Conservation (phyloP, 2,888 invertebrate species). For the Oeneis ivallda region DNA sequence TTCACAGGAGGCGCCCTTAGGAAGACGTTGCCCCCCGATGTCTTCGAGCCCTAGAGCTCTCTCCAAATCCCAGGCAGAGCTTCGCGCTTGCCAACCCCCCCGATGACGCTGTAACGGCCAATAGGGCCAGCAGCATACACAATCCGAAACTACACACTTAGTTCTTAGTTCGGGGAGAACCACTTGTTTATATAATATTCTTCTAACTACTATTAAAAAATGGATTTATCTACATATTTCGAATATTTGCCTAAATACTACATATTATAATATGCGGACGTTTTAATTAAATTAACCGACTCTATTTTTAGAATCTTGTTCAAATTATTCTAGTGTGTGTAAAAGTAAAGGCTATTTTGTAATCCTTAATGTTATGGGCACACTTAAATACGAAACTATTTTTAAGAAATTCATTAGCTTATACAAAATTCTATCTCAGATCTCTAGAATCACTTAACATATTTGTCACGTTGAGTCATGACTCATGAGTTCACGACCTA, state of each 20-base stretch:
- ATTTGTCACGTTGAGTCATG: constrained; percentile 24
- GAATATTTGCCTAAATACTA: neutral
- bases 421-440: neutral
- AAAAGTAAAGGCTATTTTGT: neutral
- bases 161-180: no score
- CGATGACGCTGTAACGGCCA: no score
- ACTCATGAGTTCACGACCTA: constrained; percentile 39
- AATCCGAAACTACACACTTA: no score
- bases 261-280: neutral
- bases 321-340: neutral
- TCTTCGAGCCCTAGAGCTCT: no score
- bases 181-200: constrained; percentile 2
- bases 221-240: constrained; percentile 5
- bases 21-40: no score
- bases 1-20: no score
- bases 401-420: neutral
- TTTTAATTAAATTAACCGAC: neutral
- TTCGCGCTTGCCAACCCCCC: no score
- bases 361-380: neutral
- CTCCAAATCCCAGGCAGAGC: no score
- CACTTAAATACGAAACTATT: neutral
- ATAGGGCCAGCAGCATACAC: no score
- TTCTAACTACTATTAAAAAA: neutral
- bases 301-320: neutral
- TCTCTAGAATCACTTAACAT: constrained; percentile 4